Conservation (phyloP, 2,797 vertebrate species). For the Calcarius lapponicus region DNA sequence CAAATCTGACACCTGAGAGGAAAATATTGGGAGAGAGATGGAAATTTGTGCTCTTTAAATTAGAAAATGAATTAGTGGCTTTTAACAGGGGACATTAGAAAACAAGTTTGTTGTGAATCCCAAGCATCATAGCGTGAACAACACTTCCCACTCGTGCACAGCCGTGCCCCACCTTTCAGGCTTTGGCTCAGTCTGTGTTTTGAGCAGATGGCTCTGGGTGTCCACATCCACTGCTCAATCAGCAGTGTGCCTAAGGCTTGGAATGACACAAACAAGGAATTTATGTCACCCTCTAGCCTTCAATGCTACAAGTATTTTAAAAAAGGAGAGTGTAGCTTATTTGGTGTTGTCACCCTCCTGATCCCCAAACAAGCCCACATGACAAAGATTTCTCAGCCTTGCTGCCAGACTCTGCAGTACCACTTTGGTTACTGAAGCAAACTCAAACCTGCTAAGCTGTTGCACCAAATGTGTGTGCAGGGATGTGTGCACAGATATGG, state of each 20-base stretch:
- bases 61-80: background rate
- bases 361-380: background rate
- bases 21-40: background rate
- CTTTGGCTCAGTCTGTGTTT: background rate
- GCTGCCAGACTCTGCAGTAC: background rate
- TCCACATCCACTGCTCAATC: background rate
- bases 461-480: background rate
- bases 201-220: background rate
- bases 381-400: background rate
- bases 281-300: background rate
- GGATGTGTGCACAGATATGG: rapidly evolving
- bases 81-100: background rate
- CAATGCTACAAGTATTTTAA: background rate
- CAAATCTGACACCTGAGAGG: background rate
- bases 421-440: background rate
- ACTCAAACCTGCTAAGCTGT: background rate
- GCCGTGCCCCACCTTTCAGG: background rate
- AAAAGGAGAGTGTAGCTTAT: background rate
- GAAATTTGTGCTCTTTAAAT: background rate
- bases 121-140: background rate
- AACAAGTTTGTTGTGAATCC: background rate
- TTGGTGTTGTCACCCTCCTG: background rate
- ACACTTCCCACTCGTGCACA: background rate
- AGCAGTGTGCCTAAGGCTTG: background rate
- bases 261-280: background rate